Evolutionary conservation across 1,140 invertebrate genomes (phyloP), one percentile per base, ranked within the genome.

Genomic region (Vanessa atalanta): DNA sequence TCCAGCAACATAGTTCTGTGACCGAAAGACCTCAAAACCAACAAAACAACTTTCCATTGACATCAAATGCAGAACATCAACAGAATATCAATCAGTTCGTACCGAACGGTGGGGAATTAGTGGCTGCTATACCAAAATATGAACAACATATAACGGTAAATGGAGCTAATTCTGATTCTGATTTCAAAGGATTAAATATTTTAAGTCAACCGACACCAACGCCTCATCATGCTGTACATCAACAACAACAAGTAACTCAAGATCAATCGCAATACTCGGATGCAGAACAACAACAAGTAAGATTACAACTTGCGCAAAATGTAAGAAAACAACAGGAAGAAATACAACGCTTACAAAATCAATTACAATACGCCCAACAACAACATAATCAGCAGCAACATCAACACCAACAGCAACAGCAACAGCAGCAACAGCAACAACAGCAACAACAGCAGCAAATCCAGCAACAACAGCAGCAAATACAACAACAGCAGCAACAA

Each of bases 111-210:
- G 95, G 95, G 15, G 95, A 96, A 89, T 90, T 96, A 53, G 94
- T 96, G n/a, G 94, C 95, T 73, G 94, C 96, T 43, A 94, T 97
- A 69, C 95, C 96, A 9, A 96, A 96, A 90, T 95, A 95, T 72
- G 96, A 97, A 88, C 96, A 96, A 78, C 96, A 97, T 83, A 95
- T 95, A 55, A 94, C 94, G 7, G 93, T 95, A 23, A 93, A 92
- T 48, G 88, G 93, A 53, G 84, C 83, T n/a, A 85, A 82, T 43
- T 72, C 75, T 9, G 80, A 83, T 77, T 72, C 84, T n/a, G 83
- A 76, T 65, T 88, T 83, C 67, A 86, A 76, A 69, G 75, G 74
- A n/a, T 79, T 89, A 50, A 79, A 77, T 72, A 76, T 76, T 73
- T 63, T 79, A 48, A 84, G 76, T 64, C 85, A 91, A 72, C 79